phyloP scores from a whole-genome alignment of 2,113 vertebrate species.

The Aix galericulata region DNA sequence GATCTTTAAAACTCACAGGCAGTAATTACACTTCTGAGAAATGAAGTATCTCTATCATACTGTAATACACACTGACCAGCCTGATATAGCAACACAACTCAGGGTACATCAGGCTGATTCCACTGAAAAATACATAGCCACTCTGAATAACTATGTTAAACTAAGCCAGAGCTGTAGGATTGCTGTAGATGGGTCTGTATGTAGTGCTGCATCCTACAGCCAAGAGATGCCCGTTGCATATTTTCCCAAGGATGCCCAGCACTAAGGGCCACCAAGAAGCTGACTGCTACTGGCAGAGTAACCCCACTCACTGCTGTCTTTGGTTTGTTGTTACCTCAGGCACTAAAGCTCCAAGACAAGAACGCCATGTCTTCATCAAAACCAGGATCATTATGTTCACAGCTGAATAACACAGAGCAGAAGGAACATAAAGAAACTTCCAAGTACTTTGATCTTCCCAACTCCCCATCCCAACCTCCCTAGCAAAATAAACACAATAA shows the following conservation, averaged over 20 bases:
- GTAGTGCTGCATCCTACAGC: background rate
- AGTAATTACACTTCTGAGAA: background rate
- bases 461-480: background rate
- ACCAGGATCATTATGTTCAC: accelerated
- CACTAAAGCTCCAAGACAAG: background rate
- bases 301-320: accelerated
- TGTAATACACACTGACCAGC: background rate
- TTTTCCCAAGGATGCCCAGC: background rate
- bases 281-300: background rate
- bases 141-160: background rate
- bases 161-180: background rate
- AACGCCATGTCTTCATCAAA: background rate
- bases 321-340: background rate
- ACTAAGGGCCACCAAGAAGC: background rate
- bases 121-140: background rate
- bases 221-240: background rate
- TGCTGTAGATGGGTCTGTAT: background rate
- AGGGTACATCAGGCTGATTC: background rate
- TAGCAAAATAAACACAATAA: background rate
- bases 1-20: background rate
- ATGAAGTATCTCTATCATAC: background rate
- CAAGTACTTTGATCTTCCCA: background rate
- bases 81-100: accelerated
- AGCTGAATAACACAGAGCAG: background rate
- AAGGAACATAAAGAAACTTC: background rate